These are phyloP conservation scores for Monomorium pharaonis DNA, from an alignment of 1,140 invertebrate species.

Conservation along the genomic window DNA sequence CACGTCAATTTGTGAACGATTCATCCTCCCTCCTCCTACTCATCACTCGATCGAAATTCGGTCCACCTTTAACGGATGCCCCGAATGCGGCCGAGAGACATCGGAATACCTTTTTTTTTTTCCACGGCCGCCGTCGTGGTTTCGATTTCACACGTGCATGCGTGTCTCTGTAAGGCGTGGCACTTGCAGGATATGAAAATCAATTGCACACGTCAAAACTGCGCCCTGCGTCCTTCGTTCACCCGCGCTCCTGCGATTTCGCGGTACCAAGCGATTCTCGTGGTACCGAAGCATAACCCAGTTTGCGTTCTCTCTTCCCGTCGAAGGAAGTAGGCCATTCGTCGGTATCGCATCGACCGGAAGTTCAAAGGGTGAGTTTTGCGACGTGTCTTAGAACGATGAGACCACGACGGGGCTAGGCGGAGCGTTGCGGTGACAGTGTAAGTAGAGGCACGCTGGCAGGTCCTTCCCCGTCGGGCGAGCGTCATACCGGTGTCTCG, in stretches of 20 bases:
- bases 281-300: background rate
- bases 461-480: constrained; percentile 80
- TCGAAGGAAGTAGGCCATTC: constrained; percentile 38
- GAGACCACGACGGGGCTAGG: constrained; percentile 77
- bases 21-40: background rate
- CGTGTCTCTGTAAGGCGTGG: constrained; percentile 66
- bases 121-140: background rate
- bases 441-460: constrained; percentile 78
- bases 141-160: constrained; percentile 46
- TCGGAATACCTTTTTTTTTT: background rate
- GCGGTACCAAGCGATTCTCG: background rate
- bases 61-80: constrained; percentile 4
- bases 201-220: constrained; percentile 44
- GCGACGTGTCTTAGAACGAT: constrained; percentile 13
- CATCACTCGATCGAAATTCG: constrained; percentile 1
- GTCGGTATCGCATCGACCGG: constrained; percentile 42
- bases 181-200: constrained; percentile 73
- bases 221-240: constrained; percentile 6
- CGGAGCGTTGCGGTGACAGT: constrained; percentile 77
- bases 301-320: background rate
- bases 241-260: background rate
- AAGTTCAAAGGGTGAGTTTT: constrained; percentile 51
- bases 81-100: background rate
- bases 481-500: constrained; percentile 82
- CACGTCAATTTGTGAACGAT: background rate